A percentile compares a stretch with the other conserved stretches of the same genome.
Conservation (phyloP, 2,797 vertebrate species). For the Muscicapa comitata region DNA sequence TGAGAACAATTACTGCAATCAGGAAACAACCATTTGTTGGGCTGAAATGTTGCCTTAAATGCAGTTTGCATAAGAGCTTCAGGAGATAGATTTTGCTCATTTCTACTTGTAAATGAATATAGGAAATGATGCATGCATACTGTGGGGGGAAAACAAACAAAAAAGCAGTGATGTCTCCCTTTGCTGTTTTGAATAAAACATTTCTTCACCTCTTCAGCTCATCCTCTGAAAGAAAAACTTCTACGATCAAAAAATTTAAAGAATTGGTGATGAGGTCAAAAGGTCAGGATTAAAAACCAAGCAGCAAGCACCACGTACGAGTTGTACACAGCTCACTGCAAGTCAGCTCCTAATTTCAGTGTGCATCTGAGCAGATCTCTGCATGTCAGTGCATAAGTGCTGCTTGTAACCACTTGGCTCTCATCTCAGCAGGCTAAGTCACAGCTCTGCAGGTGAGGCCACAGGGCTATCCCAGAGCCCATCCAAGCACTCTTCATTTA, state of each 20-base stretch:
- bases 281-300: background rate
- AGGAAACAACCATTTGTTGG: background rate
- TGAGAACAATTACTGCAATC: background rate
- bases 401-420: background rate
- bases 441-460: background rate
- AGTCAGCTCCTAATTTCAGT: background rate
- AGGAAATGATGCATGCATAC: background rate
- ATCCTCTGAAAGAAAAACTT: background rate
- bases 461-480: background rate
- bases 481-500: rapidly evolving
- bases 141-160: no score
- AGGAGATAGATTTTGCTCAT: background rate
- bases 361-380: background rate
- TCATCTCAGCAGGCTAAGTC: background rate
- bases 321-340: background rate
- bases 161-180: background rate
- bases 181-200: background rate
- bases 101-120: background rate
- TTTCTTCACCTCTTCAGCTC: background rate
- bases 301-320: background rate
- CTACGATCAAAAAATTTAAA: background rate
- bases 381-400: background rate
- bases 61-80: background rate
- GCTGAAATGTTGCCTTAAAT: background rate
- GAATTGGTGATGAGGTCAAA: background rate